Percentiles rank a stretch among this genome's conserved stretches.
These are phyloP conservation scores for Epinotia ramella DNA, from an alignment of 2,888 invertebrate species.

Conservation along the genomic window DNA sequence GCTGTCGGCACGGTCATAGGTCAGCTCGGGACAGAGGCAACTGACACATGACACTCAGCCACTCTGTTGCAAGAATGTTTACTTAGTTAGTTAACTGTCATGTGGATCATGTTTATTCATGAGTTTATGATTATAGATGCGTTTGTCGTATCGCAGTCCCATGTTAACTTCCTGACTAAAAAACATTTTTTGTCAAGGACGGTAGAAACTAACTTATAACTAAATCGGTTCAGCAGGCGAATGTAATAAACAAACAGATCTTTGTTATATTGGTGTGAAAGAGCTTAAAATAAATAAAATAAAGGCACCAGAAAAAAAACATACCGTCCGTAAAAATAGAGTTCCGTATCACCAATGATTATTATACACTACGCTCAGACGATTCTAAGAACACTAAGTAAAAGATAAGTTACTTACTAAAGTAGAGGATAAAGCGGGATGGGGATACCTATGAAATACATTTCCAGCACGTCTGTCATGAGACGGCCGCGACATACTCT, in stretches of 20 bases:
- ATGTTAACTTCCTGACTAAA: too few relatives aligned
- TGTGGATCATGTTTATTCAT: background rate
- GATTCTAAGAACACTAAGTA: background rate
- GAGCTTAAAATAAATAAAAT: background rate
- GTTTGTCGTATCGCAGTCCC: background rate
- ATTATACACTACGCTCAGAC: background rate
- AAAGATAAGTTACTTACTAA: background rate
- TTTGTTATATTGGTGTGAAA: background rate
- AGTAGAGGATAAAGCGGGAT: too few relatives aligned
- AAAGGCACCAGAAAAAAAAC: background rate
- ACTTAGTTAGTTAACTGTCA: background rate
- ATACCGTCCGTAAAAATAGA: background rate
- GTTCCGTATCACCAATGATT: background rate
- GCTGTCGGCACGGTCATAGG: conserved; percentile 14
- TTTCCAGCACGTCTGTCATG: too few relatives aligned
- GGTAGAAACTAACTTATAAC: too few relatives aligned
- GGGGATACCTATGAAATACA: too few relatives aligned
- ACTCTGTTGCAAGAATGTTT: background rate
- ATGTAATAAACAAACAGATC: too few relatives aligned
- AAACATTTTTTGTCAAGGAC: too few relatives aligned
- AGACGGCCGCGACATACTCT: too few relatives aligned
- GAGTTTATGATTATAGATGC: background rate
- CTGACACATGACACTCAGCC: background rate
- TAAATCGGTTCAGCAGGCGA: too few relatives aligned
- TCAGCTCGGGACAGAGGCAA: conserved; percentile 18